phyloP scores from a whole-genome alignment of 37 sponge, comb jelly and placozoan species.

The Agelas oroides region DNA sequence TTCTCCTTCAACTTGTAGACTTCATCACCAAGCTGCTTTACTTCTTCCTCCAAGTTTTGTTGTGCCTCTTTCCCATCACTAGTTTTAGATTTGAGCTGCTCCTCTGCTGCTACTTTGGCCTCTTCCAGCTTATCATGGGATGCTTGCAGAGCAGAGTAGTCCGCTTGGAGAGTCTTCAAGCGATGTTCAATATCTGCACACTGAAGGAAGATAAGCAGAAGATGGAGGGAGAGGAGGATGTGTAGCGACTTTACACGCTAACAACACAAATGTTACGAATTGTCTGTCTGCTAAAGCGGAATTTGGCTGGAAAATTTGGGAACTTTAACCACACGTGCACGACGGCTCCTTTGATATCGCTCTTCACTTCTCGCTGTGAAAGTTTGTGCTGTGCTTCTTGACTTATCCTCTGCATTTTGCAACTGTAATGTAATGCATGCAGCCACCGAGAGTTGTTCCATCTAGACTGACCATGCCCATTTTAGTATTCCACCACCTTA shows the following conservation, averaged over 20 bases:
- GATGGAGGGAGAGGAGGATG: neutral
- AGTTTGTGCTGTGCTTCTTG: too few relatives aligned
- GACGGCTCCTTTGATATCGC: too few relatives aligned
- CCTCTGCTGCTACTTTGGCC: neutral
- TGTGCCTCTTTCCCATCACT: neutral
- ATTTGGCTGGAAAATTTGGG: too few relatives aligned
- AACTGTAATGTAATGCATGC: too few relatives aligned
- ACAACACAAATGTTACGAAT: too few relatives aligned
- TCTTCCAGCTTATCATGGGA: conserved; percentile 28
- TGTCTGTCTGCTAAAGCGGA: too few relatives aligned
- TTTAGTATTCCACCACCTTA: too few relatives aligned
- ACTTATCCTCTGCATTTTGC: too few relatives aligned
- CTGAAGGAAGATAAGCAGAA: conserved; percentile 6
- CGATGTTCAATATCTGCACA: conserved; percentile 35
- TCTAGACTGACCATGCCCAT: too few relatives aligned
- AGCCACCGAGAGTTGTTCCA: too few relatives aligned
- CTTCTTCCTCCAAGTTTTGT: neutral
- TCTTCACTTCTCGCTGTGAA: too few relatives aligned
- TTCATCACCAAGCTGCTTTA: conserved; percentile 10
- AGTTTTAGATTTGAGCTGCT: neutral
- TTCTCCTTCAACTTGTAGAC: neutral
- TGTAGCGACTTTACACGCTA: neutral
- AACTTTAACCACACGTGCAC: too few relatives aligned
- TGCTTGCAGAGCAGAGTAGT: conserved; percentile 42
- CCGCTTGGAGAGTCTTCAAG: conserved; percentile 45